Base-by-base conservation (phyloP, 2,888 invertebrate genomes). In the Girardia tigrina region DNA sequence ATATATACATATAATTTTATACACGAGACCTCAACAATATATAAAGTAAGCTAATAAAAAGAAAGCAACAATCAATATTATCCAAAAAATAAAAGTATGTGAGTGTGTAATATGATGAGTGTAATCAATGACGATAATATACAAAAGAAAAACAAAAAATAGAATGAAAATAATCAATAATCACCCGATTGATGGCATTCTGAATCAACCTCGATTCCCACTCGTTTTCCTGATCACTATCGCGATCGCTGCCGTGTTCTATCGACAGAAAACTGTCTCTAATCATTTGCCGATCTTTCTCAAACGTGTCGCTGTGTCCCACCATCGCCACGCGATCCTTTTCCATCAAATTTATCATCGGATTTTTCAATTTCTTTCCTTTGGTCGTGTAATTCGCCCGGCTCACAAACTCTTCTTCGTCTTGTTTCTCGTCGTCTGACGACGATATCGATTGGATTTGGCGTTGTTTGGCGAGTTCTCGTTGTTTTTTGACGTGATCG, bases 221-320 rank as follows among this genome's bases (percentile, higher is more conserved):
- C 14, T 71, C 71, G 29, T 71, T 71, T n/a, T 71, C 71, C n/a
- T 29, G 71, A 20, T 71, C 71, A 71, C 71, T 71, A 29, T 71
- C 71, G 4, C 29, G 4, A 23, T 71, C 71, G 27, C 71, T 71
- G 6, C 71, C 71, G 29, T 71, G 71, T 71, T 71, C 71, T 6
- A 29, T n/a, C 1, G 71, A 28, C 23, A 71, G 27, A 29, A 71
- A 71, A 28, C 27, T 28, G 27, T 71, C 2, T 29, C 71, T 28
- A 28, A 71, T 71, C 71, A 29, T 29, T 14, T 29, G 71, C 23
- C 27, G 6, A 14, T 71, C 71, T 28, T 71, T 29, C 29, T 71
- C 71, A 71, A 28, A 29, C n/a, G 56, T 12, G n/a, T 29, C n/a
- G 27, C 26, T 28, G 4, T 71, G 71, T 28, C 71, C 71, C 4